Conservation (phyloP, 92 coral and sea anemone species). For the Pocillopora meandrina region DNA sequence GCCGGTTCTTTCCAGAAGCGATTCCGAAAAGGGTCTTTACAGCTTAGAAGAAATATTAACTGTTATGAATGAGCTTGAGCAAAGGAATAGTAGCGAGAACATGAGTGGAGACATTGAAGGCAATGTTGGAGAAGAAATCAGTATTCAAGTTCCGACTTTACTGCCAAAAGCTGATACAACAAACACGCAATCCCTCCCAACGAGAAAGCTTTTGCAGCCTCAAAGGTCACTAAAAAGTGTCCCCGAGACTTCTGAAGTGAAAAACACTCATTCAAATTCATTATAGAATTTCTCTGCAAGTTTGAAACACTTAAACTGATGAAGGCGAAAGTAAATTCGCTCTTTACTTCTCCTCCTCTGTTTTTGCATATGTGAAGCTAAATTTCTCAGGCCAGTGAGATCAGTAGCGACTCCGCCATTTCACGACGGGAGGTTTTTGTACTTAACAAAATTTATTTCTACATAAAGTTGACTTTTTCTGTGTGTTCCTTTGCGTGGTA, state of each 20-base stretch:
- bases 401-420: no score
- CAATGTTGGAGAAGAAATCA: slow-evolving; percentile 22
- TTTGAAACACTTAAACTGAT: not conserved
- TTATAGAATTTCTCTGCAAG: not conserved
- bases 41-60: slow-evolving; percentile 69
- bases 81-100: slow-evolving; percentile 15
- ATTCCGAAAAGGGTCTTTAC: slow-evolving; percentile 60
- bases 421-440: no score
- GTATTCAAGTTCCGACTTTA: slow-evolving; percentile 22
- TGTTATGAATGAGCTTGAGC: slow-evolving; percentile 61
- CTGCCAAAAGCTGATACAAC: slow-evolving; percentile 1
- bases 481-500: no score
- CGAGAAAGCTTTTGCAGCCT: not conserved
- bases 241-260: slow-evolving; percentile 35
- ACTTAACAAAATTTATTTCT: no score
- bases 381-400: no score
- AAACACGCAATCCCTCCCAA: not conserved
- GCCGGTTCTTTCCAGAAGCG: slow-evolving; percentile 44
- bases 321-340: not conserved
- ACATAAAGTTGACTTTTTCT: no score
- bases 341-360: not conserved
- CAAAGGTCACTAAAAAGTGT: slow-evolving; percentile 23
- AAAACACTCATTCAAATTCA: not conserved
- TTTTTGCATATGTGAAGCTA: no score
- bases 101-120: not conserved